Conservation (phyloP, 2,113 vertebrate genomes). For the Lycaon pictus region DNA sequence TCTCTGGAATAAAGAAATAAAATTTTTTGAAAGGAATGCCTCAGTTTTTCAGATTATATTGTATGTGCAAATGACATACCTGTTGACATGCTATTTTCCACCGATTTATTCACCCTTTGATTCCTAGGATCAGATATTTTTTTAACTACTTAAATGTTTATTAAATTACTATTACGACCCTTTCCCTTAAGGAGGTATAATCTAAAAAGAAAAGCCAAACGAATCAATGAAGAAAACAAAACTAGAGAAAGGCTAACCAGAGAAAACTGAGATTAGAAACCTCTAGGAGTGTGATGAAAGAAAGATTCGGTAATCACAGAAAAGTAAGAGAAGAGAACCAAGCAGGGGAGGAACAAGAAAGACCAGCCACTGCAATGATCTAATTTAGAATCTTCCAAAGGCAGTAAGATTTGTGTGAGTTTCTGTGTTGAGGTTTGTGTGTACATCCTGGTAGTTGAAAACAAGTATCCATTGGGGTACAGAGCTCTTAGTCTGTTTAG, state of each 20-base stretch:
- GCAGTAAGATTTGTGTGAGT: background rate
- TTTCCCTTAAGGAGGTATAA: background rate
- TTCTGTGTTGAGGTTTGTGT: background rate
- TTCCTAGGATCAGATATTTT: background rate
- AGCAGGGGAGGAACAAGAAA: background rate
- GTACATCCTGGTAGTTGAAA: background rate
- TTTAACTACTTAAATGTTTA: background rate
- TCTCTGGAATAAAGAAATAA: background rate
- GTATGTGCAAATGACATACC: background rate
- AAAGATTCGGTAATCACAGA: background rate
- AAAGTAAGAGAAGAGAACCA: background rate
- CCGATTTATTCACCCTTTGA: background rate
- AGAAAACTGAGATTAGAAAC: conserved; percentile 7
- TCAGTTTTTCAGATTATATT: background rate
- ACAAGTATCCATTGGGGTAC: background rate
- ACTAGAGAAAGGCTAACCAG: background rate
- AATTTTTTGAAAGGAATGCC: background rate
- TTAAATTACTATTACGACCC: background rate
- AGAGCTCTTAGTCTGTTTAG: background rate
- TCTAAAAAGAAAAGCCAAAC: background rate
- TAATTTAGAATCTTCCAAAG: background rate
- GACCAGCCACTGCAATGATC: background rate
- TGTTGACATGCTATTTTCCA: background rate
- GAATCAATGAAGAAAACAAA: background rate
- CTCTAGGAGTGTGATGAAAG: background rate